phyloP scores from a whole-genome alignment of 2,113 vertebrate genomes.

The Microcebus tavaratra region DNA sequence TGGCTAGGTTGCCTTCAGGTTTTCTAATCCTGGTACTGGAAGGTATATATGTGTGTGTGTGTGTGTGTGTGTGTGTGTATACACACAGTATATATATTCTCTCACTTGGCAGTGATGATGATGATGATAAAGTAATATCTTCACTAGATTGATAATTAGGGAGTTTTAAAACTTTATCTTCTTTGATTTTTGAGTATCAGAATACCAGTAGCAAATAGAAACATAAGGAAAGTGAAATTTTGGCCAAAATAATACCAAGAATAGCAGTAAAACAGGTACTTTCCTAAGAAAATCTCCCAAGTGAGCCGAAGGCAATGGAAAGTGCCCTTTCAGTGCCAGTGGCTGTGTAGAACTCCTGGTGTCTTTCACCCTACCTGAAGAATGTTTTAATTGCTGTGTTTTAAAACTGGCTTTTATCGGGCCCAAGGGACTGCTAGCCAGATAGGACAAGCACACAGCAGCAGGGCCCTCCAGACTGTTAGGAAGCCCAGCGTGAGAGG shows the following conservation, averaged over 20 bases:
- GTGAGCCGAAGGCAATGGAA: not conserved
- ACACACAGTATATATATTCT: not conserved
- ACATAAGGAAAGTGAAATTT: not conserved
- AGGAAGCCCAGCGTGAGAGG: not conserved
- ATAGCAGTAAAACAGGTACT: not conserved
- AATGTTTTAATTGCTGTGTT: not conserved
- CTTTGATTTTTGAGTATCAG: not conserved
- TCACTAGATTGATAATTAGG: not conserved
- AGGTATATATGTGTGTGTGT: not conserved
- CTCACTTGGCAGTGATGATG: not conserved
- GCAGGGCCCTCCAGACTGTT: no score
- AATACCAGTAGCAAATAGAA: not conserved
- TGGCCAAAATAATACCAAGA: not conserved
- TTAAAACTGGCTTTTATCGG: not conserved
- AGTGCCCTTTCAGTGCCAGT: no score
- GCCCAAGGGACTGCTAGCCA: not conserved
- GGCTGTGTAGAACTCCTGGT: not conserved
- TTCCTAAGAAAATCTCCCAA: not conserved
- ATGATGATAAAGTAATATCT: not conserved
- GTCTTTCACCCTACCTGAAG: not conserved
- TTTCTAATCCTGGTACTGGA: not conserved
- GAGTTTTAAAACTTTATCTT: not conserved
- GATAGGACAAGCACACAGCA: no score
- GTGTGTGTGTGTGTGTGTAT: accelerated
- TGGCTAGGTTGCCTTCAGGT: not conserved